Evolutionary conservation across 1,140 invertebrate species (phyloP).

Genomic region (Triops cancriformis): DNA sequence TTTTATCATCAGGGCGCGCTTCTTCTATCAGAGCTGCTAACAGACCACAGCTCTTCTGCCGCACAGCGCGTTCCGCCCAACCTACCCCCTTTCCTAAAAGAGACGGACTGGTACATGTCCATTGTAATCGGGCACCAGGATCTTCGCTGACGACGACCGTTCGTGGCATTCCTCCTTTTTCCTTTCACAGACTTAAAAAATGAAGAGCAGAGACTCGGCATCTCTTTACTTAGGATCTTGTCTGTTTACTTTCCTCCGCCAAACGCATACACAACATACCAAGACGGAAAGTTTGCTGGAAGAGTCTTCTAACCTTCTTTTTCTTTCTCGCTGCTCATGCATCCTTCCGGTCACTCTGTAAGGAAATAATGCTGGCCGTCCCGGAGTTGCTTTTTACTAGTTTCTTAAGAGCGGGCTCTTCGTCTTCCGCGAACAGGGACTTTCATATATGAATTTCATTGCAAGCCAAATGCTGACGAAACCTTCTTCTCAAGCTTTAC

Average conservation of each 20-base stretch:
- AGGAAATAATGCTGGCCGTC: background rate
- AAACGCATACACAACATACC: too few relatives aligned
- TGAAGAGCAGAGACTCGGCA: too few relatives aligned
- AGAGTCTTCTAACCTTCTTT: background rate
- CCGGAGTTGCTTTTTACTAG: background rate
- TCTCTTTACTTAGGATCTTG: too few relatives aligned
- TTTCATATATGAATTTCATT: too few relatives aligned
- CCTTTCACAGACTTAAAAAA: background rate
- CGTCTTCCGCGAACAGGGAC: too few relatives aligned
- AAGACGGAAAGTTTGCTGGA: too few relatives aligned
- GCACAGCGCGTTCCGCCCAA: background rate
- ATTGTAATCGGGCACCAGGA: background rate
- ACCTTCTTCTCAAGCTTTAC: too few relatives aligned
- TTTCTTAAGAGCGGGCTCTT: too few relatives aligned
- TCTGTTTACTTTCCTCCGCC: too few relatives aligned
- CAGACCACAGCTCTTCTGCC: slow-evolving; percentile 2
- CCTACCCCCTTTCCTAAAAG: too few relatives aligned
- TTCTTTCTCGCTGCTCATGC: background rate
- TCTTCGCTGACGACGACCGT: background rate
- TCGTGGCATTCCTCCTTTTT: background rate
- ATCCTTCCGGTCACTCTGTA: background rate
- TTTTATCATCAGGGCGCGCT: background rate
- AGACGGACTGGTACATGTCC: background rate
- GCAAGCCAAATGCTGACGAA: too few relatives aligned
- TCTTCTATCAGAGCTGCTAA: background rate